Percentiles rank a stretch among this genome's conserved stretches.
Conservation (phyloP, 2,113 vertebrate species). For the Oostethus manadensis region DNA sequence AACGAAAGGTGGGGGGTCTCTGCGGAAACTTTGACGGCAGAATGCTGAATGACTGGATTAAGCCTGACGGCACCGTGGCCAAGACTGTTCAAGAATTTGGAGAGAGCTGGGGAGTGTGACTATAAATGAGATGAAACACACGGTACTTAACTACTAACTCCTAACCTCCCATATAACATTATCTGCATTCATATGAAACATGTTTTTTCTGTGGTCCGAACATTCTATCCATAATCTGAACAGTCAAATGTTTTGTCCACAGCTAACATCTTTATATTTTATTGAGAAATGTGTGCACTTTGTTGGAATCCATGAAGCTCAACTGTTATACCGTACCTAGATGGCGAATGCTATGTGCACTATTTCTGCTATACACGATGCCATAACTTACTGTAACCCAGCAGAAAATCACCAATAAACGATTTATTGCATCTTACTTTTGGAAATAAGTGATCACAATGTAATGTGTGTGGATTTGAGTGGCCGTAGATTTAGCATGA, state of each 20-base stretch:
- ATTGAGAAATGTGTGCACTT: neutral
- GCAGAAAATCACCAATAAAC: too few relatives aligned
- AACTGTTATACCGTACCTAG: neutral
- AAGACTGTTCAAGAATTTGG: constrained; percentile 64
- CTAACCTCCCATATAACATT: neutral
- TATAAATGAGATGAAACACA: neutral
- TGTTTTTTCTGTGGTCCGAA: neutral
- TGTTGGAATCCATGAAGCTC: neutral
- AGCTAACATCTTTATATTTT: neutral
- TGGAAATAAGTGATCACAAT: too few relatives aligned
- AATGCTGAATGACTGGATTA: constrained; percentile 70
- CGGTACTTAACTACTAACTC: neutral
- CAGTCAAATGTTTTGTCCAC: neutral
- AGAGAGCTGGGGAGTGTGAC: constrained; percentile 76
- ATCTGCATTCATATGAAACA: neutral
- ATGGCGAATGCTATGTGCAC: neutral
- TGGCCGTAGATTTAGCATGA: too few relatives aligned
- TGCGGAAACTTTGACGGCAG: constrained; percentile 78
- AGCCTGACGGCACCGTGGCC: constrained; percentile 64
- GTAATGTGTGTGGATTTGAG: too few relatives aligned
- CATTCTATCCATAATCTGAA: neutral
- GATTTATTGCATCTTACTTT: too few relatives aligned
- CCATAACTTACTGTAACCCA: too few relatives aligned
- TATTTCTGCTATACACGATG: too few relatives aligned
- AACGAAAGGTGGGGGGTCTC: constrained; percentile 70